phyloP scores from a whole-genome alignment of 2,888 invertebrate species.

The Zaprionus obscuricornis region DNA sequence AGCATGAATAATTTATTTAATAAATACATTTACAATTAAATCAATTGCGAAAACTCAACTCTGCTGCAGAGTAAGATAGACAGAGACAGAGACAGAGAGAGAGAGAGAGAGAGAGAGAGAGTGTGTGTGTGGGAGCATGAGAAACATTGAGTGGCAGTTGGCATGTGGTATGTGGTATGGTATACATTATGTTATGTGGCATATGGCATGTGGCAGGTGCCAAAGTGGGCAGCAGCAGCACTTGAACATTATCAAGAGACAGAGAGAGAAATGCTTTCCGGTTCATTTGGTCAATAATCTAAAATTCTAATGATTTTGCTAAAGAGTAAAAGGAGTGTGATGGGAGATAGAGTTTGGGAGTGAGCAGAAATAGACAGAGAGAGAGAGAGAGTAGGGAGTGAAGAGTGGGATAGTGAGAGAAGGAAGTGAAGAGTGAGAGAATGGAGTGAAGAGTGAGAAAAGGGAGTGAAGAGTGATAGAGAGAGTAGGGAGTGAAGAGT shows the following conservation, averaged over 20 bases:
- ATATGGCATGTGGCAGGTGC: constrained; percentile 13
- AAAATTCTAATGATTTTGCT: constrained; percentile 18
- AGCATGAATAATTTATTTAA: constrained; percentile 76
- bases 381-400: too few species aligned
- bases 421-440: background rate
- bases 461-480: background rate
- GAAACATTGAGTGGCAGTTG: too few species aligned
- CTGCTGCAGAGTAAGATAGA: too few species aligned
- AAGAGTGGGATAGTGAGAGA: too few species aligned
- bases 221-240: constrained; percentile 19
- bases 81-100: too few species aligned
- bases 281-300: constrained; percentile 19
- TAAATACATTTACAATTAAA: constrained; percentile 77
- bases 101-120: too few species aligned
- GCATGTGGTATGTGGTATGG: constrained; percentile 4
- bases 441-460: background rate
- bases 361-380: background rate
- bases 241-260: constrained; percentile 28
- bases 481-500: too few species aligned
- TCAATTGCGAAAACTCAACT: constrained; percentile 73
- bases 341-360: background rate
- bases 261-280: too few species aligned
- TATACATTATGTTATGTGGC: too few species aligned
- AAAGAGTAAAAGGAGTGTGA: background rate
- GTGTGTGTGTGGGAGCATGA: too few species aligned